Percentiles rank a stretch among this genome's conserved stretches.
Evolutionary conservation across 2,113 vertebrate genomes (phyloP).

Genomic region (Mohoua ochrocephala): DNA sequence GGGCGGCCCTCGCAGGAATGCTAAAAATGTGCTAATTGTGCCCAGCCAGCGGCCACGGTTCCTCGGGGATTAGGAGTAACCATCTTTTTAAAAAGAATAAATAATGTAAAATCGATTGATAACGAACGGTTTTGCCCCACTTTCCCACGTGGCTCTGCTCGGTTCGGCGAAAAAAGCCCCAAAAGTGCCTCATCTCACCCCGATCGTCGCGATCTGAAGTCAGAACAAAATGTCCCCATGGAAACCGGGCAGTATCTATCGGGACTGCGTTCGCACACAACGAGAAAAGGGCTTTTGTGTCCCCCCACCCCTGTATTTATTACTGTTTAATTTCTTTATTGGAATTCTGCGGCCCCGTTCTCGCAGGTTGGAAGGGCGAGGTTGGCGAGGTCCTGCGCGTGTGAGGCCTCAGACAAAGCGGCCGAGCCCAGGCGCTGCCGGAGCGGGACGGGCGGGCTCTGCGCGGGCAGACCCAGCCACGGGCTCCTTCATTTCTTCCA

Average conservation of each 20-base stretch:
- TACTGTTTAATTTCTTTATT: constrained; percentile 47
- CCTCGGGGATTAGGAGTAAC: constrained; percentile 45
- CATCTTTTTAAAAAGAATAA: background rate
- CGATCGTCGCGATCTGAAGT: constrained; percentile 24
- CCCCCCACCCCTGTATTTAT: constrained; percentile 42
- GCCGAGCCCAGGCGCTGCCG: background rate
- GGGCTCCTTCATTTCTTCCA: background rate
- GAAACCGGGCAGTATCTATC: constrained; percentile 73
- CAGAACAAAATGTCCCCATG: constrained; percentile 74
- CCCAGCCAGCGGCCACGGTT: constrained; percentile 16
- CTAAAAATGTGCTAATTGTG: constrained; percentile 56
- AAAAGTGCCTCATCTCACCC: constrained; percentile 24
- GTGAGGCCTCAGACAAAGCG: constrained; percentile 65
- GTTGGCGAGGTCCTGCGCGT: background rate
- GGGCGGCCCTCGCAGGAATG: constrained; percentile 28
- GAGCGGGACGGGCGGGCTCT: background rate
- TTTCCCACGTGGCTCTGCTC: background rate
- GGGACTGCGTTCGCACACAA: constrained; percentile 34
- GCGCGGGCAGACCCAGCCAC: background rate
- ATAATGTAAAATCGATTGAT: background rate
- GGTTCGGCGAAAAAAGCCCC: background rate
- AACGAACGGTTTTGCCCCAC: background rate
- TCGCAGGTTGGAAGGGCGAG: background rate
- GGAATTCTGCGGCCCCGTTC: background rate
- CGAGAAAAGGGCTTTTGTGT: constrained; percentile 62